Percentiles rank a stretch among this genome's conserved stretches.
Evolutionary conservation across 2,797 vertebrate species (phyloP).

Genomic region (Lycodopsis pacificus): DNA sequence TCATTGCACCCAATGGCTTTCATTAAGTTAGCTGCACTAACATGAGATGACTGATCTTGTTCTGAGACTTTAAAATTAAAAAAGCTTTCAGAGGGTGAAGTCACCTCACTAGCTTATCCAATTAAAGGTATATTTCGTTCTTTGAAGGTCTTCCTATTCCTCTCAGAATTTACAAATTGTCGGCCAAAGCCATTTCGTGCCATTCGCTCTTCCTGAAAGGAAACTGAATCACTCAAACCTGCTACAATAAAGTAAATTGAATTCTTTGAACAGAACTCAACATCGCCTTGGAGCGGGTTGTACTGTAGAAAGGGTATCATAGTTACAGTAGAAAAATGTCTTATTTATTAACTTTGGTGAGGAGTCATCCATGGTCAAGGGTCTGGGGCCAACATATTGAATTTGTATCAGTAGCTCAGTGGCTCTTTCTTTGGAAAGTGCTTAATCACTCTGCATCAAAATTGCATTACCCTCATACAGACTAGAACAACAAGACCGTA

Average conservation of each 20-base stretch:
- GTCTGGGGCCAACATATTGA: slow-evolving; percentile 57
- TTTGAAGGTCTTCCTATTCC: slow-evolving; percentile 44
- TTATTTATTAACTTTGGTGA: slow-evolving; percentile 45
- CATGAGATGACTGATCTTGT: slow-evolving; percentile 18
- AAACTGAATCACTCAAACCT: slow-evolving; percentile 45
- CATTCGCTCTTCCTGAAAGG: slow-evolving; percentile 32
- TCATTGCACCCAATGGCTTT: slow-evolving; percentile 2
- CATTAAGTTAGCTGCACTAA: slow-evolving; percentile 9
- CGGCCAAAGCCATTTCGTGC: slow-evolving; percentile 36
- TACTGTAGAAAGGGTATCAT: slow-evolving; percentile 9
- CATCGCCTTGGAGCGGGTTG: slow-evolving; percentile 23
- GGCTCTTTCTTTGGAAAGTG: slow-evolving; percentile 42
- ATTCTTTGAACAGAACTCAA: slow-evolving; percentile 40
- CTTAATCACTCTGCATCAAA: slow-evolving; percentile 54
- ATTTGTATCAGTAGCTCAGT: slow-evolving; percentile 59
- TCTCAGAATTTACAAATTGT: slow-evolving; percentile 50
- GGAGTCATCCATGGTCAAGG: slow-evolving; percentile 23
- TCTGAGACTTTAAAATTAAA: slow-evolving; percentile 34
- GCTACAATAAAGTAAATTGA: slow-evolving; percentile 31
- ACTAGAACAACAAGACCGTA: slow-evolving; percentile 24
- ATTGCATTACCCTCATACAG: slow-evolving; percentile 25
- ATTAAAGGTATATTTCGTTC: slow-evolving; percentile 47
- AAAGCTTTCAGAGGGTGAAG: slow-evolving; percentile 15
- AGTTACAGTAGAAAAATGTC: slow-evolving; percentile 35
- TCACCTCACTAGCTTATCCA: slow-evolving; percentile 20